Evolutionary conservation across 2,113 vertebrate species (phyloP).

Genomic region (Arenaria interpres): DNA sequence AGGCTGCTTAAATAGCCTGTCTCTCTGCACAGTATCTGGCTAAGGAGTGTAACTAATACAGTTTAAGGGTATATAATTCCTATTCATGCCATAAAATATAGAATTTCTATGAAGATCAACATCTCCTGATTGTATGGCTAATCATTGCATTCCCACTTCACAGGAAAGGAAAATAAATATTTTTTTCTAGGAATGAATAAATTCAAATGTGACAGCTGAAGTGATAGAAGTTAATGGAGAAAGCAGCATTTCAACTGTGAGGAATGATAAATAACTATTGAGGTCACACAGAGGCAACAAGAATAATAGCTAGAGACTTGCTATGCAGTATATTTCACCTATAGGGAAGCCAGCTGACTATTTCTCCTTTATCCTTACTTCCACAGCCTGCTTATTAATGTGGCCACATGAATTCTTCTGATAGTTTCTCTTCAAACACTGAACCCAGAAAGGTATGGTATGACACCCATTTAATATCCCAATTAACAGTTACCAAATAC

Average conservation of each 20-base stretch:
- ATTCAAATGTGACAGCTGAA: constrained; percentile 21
- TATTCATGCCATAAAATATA: not conserved
- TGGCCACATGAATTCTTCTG: not conserved
- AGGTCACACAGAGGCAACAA: not conserved
- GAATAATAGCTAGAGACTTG: not conserved
- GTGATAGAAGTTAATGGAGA: constrained; percentile 28
- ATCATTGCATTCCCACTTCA: not conserved
- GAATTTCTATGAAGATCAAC: constrained; percentile 10
- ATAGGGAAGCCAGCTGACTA: not conserved
- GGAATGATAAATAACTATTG: not conserved
- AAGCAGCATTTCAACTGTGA: not conserved
- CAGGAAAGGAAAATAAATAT: not conserved
- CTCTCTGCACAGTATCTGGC: not conserved
- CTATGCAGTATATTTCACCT: not conserved
- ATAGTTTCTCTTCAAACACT: not conserved
- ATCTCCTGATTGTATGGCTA: not conserved
- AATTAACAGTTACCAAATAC: not conserved
- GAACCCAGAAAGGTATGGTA: not conserved
- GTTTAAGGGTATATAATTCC: not conserved
- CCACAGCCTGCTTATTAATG: not conserved
- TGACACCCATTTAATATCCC: not conserved
- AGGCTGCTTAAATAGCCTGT: not conserved
- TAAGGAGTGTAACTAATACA: constrained; percentile 3
- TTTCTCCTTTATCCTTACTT: not conserved
- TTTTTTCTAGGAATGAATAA: not conserved